Percentiles rank a stretch among this genome's conserved stretches.
Evolutionary conservation across 2,113 vertebrate species (phyloP).

Genomic region (Phyllostomus discolor): DNA sequence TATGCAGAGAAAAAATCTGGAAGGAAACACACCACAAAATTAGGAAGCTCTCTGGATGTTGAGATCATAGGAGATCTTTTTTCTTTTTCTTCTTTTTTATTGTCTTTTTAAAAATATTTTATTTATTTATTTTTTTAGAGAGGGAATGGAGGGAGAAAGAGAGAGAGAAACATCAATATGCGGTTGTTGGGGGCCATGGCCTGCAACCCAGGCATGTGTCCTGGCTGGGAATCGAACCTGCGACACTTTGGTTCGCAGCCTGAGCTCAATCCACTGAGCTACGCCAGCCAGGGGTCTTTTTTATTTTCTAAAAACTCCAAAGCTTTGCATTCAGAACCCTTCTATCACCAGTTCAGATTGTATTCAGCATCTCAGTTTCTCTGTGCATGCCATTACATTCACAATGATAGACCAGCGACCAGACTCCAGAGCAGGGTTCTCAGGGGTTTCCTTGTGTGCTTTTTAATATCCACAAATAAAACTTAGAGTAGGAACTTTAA

Average conservation of each 20-base stretch:
- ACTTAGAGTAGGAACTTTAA: background rate
- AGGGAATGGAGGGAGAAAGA: no score
- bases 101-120: background rate
- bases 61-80: background rate
- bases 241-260: no score
- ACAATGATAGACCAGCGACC: background rate
- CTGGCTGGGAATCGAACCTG: no score
- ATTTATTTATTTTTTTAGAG: no score
- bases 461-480: background rate
- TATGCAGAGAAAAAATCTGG: background rate
- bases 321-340: background rate
- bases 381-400: background rate
- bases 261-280: no score
- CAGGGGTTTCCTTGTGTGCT: background rate
- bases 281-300: background rate
- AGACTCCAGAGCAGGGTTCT: background rate
- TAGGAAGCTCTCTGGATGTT: background rate
- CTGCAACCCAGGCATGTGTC: no score
- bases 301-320: background rate
- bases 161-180: no score
- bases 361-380: background rate
- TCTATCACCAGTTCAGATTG: background rate
- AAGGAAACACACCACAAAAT: constrained; percentile 14
- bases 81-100: background rate
- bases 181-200: no score